These are phyloP conservation scores for Cisticola juncidis DNA, from an alignment of 2,113 vertebrate genomes.

Conservation along the genomic window DNA sequence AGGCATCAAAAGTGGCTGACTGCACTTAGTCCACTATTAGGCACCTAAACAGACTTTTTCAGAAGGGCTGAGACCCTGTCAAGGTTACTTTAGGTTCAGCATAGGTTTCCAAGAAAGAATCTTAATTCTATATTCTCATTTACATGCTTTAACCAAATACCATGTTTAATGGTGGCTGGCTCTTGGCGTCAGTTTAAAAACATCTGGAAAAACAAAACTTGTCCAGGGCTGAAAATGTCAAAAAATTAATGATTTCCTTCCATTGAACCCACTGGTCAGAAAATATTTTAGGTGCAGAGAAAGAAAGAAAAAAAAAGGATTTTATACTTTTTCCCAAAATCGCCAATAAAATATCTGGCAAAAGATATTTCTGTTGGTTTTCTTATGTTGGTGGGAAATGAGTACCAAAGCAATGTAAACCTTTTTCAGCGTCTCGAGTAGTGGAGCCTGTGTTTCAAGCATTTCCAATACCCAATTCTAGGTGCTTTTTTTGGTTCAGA, in stretches of 20 bases:
- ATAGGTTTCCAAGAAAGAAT: not conserved
- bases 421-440: not conserved
- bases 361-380: constrained; percentile 19
- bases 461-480: not conserved
- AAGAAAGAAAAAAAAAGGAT: not conserved
- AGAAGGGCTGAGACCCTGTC: not conserved
- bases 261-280: not conserved
- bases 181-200: not conserved
- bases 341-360: not conserved
- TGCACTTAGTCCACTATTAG: not conserved
- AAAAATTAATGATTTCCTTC: not conserved
- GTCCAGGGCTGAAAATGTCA: not conserved
- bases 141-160: not conserved
- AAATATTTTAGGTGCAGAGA: not conserved
- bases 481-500: not conserved
- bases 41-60: not conserved
- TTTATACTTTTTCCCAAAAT: not conserved
- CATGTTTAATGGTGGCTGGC: not conserved
- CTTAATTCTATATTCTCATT: not conserved
- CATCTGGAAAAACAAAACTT: not conserved
- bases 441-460: not conserved
- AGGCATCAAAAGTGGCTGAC: not conserved
- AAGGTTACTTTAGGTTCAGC: not conserved
- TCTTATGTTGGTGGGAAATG: not conserved
- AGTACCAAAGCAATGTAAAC: not conserved